phyloP scores from a whole-genome alignment of 37 sponge, comb jelly and placozoan species.

The Haliclona indistincta region DNA sequence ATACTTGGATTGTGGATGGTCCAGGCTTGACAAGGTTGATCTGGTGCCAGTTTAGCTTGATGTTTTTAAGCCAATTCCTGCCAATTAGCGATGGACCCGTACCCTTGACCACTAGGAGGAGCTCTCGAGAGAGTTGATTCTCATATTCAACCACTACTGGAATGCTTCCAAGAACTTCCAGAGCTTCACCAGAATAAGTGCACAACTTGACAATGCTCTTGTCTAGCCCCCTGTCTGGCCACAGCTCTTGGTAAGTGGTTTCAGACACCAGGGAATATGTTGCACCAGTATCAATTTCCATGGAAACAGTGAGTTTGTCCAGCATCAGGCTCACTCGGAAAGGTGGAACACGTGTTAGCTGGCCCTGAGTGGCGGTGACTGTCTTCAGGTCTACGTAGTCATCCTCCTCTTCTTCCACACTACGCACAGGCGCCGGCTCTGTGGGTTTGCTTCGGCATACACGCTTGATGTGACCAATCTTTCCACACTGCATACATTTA shows the following conservation, averaged over 20 bases:
- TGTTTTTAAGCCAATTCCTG: constrained; percentile 23
- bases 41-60: constrained; percentile 21
- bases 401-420: no score
- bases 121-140: neutral
- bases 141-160: constrained; percentile 5
- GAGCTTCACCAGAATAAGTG: constrained; percentile 37
- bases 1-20: no score
- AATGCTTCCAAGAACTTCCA: constrained; percentile 23
- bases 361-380: no score
- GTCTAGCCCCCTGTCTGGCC: constrained; percentile 2
- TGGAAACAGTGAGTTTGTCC: no score
- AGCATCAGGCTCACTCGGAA: no score
- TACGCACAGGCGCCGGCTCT: no score
- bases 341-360: no score
- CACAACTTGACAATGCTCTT: constrained; percentile 1
- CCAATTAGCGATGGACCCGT: constrained; percentile 28
- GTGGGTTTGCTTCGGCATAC: no score
- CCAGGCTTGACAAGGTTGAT: no score
- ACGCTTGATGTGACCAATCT: constrained; percentile 31
- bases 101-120: constrained; percentile 41
- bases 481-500: constrained; percentile 27
- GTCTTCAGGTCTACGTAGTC: no score
- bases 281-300: constrained; percentile 29
- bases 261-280: constrained; percentile 18
- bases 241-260: neutral